These are phyloP conservation scores for Poecilia latipinna DNA, from an alignment of 2,113 vertebrate genomes.

Conservation along the genomic window DNA sequence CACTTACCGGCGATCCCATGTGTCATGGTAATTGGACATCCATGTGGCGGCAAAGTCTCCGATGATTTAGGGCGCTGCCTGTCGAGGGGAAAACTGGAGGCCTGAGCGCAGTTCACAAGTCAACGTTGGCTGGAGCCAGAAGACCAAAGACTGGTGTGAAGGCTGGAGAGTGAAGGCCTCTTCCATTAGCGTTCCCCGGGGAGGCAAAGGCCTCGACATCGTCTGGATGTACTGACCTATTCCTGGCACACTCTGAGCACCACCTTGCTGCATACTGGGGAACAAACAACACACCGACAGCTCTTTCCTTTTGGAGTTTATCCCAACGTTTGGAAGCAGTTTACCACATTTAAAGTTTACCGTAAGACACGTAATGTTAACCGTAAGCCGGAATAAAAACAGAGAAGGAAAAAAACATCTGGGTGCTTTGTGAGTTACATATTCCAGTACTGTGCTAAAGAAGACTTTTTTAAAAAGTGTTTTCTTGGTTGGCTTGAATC, in stretches of 20 bases:
- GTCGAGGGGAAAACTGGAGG: conserved; percentile 51
- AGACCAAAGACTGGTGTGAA: conserved; percentile 55
- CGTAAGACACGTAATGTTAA: conserved; percentile 1
- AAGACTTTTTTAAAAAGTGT: conserved; percentile 36
- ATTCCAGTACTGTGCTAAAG: conserved; percentile 36
- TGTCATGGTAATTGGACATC: conserved; percentile 47
- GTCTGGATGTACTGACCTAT: conserved; percentile 53
- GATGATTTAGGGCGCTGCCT: conserved; percentile 52
- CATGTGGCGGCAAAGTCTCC: conserved; percentile 25
- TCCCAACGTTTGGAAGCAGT: conserved; percentile 47
- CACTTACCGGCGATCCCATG: conserved; percentile 33
- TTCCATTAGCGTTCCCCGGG: conserved; percentile 65
- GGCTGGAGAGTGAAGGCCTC: conserved; percentile 52
- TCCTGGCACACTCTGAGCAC: conserved; percentile 47
- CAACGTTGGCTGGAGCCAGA: conserved; percentile 50
- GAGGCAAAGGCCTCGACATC: conserved; percentile 52
- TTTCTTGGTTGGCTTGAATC: conserved; percentile 42
- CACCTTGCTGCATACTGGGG: conserved; percentile 28
- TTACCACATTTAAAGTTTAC: conserved; percentile 17
- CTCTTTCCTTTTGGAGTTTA: conserved; percentile 43
- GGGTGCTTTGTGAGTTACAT: conserved; percentile 34
- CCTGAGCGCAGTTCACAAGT: conserved; percentile 55
- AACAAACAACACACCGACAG: conserved; percentile 31
- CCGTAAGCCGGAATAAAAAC: conserved; percentile 24
- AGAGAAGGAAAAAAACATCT: conserved; percentile 38